These are phyloP conservation scores for Dolichotis patagonum DNA, from an alignment of 2,113 vertebrate species.

Conservation along the genomic window DNA sequence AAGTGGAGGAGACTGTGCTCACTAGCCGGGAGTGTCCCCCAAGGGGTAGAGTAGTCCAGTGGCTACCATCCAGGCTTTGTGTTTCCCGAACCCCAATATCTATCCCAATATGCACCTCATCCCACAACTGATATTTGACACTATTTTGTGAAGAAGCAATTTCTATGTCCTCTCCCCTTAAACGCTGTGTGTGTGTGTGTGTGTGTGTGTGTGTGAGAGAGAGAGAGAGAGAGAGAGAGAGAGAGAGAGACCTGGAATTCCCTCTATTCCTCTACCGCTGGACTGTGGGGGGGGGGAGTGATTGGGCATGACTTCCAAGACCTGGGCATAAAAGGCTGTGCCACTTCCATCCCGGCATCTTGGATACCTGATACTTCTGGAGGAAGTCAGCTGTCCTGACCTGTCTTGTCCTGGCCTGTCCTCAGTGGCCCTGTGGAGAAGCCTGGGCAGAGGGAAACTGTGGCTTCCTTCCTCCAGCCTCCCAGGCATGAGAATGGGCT, in stretches of 20 bases:
- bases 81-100: neutral
- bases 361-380: neutral
- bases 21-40: fast-evolving
- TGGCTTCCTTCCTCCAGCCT: neutral
- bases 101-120: too few relatives aligned
- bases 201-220: too few relatives aligned
- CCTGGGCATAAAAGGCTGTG: neutral
- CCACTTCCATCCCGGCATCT: neutral
- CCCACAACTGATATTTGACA: too few relatives aligned
- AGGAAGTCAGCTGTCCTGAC: neutral
- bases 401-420: too few relatives aligned
- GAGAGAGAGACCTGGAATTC: neutral
- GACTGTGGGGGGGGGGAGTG: too few relatives aligned
- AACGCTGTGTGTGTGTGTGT: neutral
- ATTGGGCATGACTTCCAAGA: neutral
- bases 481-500: neutral
- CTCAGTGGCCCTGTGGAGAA: neutral
- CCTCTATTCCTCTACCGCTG: neutral
- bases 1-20: neutral
- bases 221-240: too few relatives aligned
- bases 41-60: fast-evolving
- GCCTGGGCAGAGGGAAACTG: neutral
- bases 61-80: neutral
- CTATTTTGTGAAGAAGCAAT: neutral
- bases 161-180: neutral